These are phyloP conservation scores for Coturnix japonica DNA, from an alignment of 2,113 vertebrate genomes.

Conservation along the genomic window DNA sequence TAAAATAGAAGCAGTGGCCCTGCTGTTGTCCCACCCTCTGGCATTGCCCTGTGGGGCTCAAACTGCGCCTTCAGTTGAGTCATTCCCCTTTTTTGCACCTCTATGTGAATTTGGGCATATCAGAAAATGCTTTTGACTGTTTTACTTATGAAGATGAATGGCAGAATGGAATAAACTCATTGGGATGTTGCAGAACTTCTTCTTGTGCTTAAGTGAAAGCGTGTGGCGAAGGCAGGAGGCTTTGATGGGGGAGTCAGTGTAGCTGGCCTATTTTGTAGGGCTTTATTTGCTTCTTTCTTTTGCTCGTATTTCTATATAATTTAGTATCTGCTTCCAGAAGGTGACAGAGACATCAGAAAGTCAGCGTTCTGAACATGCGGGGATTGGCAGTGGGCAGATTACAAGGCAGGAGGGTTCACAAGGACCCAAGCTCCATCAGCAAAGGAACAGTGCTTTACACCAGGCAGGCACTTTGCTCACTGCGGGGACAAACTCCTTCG, in stretches of 20 bases:
- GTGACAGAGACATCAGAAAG: not conserved
- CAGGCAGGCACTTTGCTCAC: accelerated
- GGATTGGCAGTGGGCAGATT: not conserved
- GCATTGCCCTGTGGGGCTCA: not conserved
- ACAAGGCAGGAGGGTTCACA: not conserved
- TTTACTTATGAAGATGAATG: not conserved
- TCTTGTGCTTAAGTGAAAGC: not conserved
- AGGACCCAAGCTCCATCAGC: not conserved
- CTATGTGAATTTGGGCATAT: not conserved
- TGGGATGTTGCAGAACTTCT: not conserved
- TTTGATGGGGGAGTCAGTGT: not conserved
- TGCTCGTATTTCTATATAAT: not conserved
- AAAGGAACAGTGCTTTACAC: not conserved
- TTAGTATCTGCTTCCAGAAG: not conserved
- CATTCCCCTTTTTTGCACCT: accelerated
- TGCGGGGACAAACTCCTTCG: not conserved
- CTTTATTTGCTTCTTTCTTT: not conserved
- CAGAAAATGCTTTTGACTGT: not conserved
- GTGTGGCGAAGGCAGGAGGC: not conserved
- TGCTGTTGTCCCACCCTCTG: not conserved
- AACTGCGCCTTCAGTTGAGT: not conserved
- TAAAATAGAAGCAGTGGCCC: not conserved
- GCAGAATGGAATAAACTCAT: not conserved
- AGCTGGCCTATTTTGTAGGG: not conserved
- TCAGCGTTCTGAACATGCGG: not conserved